Conservation (phyloP, 2,113 vertebrate genomes). For the Phoxinus phoxinus region DNA sequence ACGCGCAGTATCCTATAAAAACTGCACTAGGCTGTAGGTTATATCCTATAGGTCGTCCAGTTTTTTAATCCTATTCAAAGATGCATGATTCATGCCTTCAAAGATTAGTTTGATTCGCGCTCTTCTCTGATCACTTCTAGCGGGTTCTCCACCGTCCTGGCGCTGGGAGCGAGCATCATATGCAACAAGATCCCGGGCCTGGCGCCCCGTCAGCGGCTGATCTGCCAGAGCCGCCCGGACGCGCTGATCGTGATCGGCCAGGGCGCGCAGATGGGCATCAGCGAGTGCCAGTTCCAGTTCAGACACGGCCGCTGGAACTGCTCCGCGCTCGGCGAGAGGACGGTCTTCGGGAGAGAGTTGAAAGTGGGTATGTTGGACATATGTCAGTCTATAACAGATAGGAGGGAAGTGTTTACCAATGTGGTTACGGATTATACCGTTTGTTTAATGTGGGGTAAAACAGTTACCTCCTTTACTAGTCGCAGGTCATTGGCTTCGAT, state of each 20-base stretch:
- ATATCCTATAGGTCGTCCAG: background rate
- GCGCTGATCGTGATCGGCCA: conserved; percentile 98
- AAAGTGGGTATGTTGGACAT: conserved; percentile 95
- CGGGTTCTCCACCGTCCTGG: conserved; percentile 94
- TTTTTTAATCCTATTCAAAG: background rate
- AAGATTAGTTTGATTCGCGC: background rate
- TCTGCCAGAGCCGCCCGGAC: conserved; percentile 98
- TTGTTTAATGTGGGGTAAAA: conserved; percentile 8
- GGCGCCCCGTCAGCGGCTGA: conserved; percentile 94
- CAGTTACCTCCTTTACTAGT: conserved; percentile 14
- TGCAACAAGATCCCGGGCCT: conserved; percentile 96
- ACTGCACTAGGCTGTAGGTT: too few relatives aligned
- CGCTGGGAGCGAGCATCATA: conserved; percentile 96
- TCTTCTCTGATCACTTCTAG: conserved; percentile 72
- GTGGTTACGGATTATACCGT: background rate
- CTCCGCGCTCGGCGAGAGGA: conserved; percentile 94
- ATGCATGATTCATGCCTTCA: background rate
- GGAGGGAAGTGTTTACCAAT: background rate
- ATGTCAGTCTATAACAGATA: conserved; percentile 57
- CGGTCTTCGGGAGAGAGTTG: conserved; percentile 98
- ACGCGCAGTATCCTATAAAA: too few relatives aligned
- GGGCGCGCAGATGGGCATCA: conserved; percentile 98
- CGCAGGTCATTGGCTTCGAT: background rate
- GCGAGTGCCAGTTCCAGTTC: conserved; percentile 99
- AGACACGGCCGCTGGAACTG: conserved; percentile 98